Conservation (phyloP, 2,113 vertebrate species). For the Falcunculus frontatus region DNA sequence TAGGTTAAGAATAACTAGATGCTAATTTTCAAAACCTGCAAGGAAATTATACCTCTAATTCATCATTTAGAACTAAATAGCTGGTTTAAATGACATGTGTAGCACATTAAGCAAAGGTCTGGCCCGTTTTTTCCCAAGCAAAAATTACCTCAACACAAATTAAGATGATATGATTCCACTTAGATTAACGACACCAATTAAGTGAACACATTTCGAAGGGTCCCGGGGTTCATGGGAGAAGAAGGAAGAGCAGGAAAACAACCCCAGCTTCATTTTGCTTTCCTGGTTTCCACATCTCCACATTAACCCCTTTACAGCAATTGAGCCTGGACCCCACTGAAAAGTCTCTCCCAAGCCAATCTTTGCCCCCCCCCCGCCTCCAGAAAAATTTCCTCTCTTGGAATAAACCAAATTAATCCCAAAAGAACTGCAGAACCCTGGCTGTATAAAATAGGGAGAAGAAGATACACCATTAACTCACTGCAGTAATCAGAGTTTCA, state of each 20-base stretch:
- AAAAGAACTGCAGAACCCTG: background rate
- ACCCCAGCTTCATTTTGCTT: fast-evolving
- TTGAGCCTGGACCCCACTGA: background rate
- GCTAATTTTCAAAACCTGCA: constrained; percentile 23
- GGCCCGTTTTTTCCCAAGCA: background rate
- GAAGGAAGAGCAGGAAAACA: background rate
- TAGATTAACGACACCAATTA: background rate
- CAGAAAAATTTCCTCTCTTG: background rate
- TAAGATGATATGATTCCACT: background rate
- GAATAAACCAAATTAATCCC: background rate
- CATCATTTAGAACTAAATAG: background rate
- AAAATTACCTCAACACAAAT: background rate
- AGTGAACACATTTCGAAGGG: background rate
- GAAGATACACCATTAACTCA: fast-evolving
- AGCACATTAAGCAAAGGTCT: background rate
- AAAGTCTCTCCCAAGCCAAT: background rate
- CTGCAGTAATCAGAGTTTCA: background rate
- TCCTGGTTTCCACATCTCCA: background rate
- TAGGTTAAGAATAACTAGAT: constrained; percentile 22
- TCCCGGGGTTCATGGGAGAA: background rate
- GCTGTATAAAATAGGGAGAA: background rate
- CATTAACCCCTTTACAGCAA: background rate
- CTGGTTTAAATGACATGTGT: background rate
- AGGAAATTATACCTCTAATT: constrained; percentile 13
- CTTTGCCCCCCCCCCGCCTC: too few species aligned